phyloP scores from a whole-genome alignment of 2,888 invertebrate genomes.

The Nymphalis c-album region DNA sequence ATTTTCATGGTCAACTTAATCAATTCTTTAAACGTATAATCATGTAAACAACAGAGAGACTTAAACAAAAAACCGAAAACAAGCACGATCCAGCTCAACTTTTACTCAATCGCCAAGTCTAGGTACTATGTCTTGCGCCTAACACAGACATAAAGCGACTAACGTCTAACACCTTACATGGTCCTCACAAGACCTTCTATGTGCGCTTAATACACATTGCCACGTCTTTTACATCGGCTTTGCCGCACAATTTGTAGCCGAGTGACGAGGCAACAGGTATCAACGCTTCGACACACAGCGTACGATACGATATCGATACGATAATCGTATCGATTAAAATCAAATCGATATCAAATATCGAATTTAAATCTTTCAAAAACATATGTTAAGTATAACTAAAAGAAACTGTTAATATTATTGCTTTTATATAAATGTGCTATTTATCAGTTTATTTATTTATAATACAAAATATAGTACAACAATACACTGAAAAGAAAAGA shows the following conservation, averaged over 20 bases:
- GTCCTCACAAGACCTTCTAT: constrained; percentile 5
- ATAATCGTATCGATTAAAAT: no score
- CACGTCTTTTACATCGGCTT: constrained; percentile 52
- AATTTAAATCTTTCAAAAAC: no score
- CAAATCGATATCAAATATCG: constrained; percentile 6
- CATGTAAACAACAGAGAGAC: neutral
- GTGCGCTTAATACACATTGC: constrained; percentile 27
- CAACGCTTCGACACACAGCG: neutral
- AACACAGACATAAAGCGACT: constrained; percentile 24
- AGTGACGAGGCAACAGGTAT: constrained; percentile 42
- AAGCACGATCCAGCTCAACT: neutral
- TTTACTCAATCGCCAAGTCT: constrained; percentile 8
- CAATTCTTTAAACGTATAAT: neutral
- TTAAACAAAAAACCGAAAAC: neutral
- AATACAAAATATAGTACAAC: no score
- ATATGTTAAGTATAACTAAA: no score
- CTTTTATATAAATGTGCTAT: no score
- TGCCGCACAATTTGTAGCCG: constrained; percentile 55
- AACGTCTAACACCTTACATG: constrained; percentile 13
- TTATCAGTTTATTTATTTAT: no score
- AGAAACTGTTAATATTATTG: no score
- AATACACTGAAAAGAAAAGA: no score
- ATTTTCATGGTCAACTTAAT: no score
- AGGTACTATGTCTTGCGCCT: constrained; percentile 8
- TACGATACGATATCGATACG: constrained; percentile 28